Evolutionary conservation across 2,797 vertebrate species (phyloP), one percentile per base, ranked within the genome.

Genomic region (Moxostoma hubbsi): DNA sequence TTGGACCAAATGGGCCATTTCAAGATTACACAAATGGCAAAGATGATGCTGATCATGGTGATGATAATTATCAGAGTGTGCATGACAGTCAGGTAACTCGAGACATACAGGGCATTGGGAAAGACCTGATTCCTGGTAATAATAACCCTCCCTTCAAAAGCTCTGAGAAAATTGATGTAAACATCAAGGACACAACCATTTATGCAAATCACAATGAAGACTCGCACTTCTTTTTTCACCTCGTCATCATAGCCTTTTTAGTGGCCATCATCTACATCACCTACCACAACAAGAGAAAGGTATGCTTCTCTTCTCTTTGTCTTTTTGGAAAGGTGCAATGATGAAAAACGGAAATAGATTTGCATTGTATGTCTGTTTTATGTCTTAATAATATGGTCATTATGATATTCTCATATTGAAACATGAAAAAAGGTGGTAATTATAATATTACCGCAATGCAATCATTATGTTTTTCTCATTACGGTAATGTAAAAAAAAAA

Each of bases 221-320:
- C 67, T 95, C 96, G 0, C 97, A 98, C 90, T 98, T 99, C 90
- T 98, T 99, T 91, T 94, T 99, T 66, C 96, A 98, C 72, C 93
- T 99, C 85, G 93, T 99, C 80, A 88, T 96, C 84, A 92, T 97
- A 90, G 96, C 94, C 72, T 96, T 98, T 89, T 92, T 98, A 88
- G 95, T 98, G 85, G 97, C 96, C 79, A 88, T 96, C 50, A 87
- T 95, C 83, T 99, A 98, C 75, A 94, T 98, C 86, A 96, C 94
- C 43, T 99, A 98, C 86, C 96, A 98, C 93, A 99, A 99, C 90
- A 98, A 98, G 92, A 96, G 96, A 83, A 98, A 96, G 96, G 97
- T 99, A 87, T 75, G 96, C 87, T 10, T 13, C 24, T 72, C 49
- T 5, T 24, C 15, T 59, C 16, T 5, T 18, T 59, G 24, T 59